These are phyloP conservation scores for Rhabdomys pumilio DNA, from an alignment of 2,797 vertebrate species.

Conservation along the genomic window DNA sequence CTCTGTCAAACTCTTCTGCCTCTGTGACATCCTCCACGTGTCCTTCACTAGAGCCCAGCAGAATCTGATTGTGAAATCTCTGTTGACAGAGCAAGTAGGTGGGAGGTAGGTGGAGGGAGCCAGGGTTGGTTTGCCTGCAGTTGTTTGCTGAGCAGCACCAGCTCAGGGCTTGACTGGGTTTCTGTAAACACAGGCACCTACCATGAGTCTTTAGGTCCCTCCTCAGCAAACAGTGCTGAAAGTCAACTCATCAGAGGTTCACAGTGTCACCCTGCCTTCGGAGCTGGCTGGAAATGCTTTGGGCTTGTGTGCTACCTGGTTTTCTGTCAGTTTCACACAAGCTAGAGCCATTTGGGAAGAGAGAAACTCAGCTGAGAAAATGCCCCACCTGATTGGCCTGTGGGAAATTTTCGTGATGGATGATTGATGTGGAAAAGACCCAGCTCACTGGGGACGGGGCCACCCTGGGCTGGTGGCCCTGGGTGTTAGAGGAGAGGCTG, in stretches of 20 bases:
- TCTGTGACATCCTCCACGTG: not conserved
- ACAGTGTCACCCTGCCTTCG: not conserved
- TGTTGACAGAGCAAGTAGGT: not conserved
- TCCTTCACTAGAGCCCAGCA: not conserved
- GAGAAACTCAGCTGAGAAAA: not conserved
- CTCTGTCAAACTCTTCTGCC: not conserved
- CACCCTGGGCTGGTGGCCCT: too few relatives aligned
- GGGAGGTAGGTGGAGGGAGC: not conserved
- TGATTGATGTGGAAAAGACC: not conserved
- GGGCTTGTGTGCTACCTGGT: not conserved
- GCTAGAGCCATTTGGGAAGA: not conserved
- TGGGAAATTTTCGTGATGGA: not conserved
- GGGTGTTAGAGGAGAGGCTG: not conserved
- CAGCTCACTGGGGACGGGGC: not conserved
- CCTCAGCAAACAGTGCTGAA: conserved; percentile 43
- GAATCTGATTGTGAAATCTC: not conserved
- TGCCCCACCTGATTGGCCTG: too few relatives aligned
- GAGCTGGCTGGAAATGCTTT: not conserved
- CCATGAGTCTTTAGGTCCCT: conserved; percentile 21
- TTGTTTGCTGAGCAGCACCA: not conserved
- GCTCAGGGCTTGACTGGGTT: not conserved
- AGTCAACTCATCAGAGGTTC: conserved; percentile 34
- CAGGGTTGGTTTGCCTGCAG: not conserved
- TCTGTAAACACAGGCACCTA: conserved; percentile 43
- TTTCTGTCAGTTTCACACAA: not conserved